These are phyloP conservation scores for Dioctria linearis DNA, from an alignment of 2,888 invertebrate genomes.

Conservation along the genomic window DNA sequence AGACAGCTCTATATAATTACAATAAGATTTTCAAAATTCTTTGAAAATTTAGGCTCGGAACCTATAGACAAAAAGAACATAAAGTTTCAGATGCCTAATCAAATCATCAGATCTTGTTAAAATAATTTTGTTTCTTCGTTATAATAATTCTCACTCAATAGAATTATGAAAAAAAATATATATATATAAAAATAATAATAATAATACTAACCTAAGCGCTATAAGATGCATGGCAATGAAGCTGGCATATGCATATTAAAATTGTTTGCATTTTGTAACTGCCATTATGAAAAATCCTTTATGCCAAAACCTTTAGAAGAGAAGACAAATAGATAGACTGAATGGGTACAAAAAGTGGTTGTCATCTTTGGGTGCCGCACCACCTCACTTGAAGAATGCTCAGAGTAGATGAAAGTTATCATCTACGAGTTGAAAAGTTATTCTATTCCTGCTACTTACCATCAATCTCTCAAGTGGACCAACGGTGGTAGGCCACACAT, in stretches of 20 bases:
- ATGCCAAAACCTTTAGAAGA: neutral
- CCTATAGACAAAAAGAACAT: too few relatives aligned
- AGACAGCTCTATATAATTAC: too few relatives aligned
- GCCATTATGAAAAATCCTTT: slow-evolving; percentile 21
- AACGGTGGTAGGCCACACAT: slow-evolving; percentile 59
- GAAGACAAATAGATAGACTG: slow-evolving; percentile 6
- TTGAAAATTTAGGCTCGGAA: too few relatives aligned
- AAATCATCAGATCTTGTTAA: too few relatives aligned
- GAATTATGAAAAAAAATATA: too few relatives aligned
- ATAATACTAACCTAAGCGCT: neutral
- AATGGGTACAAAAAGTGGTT: slow-evolving; percentile 11
- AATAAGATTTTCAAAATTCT: too few relatives aligned
- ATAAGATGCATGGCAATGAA: slow-evolving; percentile 4
- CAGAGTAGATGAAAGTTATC: slow-evolving; percentile 22
- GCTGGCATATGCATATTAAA: too few relatives aligned
- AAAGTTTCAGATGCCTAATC: too few relatives aligned
- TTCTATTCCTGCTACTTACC: slow-evolving; percentile 40
- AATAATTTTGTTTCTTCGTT: too few relatives aligned
- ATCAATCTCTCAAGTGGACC: slow-evolving; percentile 39
- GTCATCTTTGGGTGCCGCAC: slow-evolving; percentile 25
- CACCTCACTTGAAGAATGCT: slow-evolving; percentile 33
- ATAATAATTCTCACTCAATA: too few relatives aligned
- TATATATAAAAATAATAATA: too few relatives aligned
- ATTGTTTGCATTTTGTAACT: slow-evolving; percentile 12
- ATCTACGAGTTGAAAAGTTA: slow-evolving; percentile 25